These are phyloP conservation scores for Staurois parvus DNA, from an alignment of 2,797 vertebrate species.

Conservation along the genomic window DNA sequence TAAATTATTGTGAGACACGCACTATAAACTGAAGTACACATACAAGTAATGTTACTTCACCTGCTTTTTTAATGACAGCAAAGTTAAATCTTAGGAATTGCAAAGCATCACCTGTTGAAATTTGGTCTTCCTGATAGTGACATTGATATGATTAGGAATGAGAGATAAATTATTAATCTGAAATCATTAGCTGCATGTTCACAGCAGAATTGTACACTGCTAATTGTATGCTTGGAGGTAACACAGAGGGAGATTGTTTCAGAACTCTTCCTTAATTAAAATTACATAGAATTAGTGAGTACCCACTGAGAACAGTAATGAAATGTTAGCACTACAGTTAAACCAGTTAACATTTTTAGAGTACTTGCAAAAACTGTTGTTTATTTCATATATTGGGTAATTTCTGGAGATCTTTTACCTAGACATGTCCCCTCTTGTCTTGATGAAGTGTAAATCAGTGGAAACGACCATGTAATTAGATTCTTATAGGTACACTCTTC, in stretches of 20 bases:
- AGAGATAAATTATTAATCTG: conserved; percentile 81
- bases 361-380: conserved; percentile 64
- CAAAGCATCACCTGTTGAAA: conserved; percentile 48
- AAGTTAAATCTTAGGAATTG: conserved; percentile 19
- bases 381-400: conserved; percentile 31
- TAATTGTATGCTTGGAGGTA: conserved; percentile 82
- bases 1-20: no score
- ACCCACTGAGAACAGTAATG: conserved; percentile 79
- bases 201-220: conserved; percentile 78
- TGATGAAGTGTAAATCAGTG: conserved; percentile 32
- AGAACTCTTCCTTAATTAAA: conserved; percentile 85
- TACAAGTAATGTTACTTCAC: not conserved
- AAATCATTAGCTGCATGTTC: conserved; percentile 77
- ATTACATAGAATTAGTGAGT: conserved; percentile 83
- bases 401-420: conserved; percentile 15
- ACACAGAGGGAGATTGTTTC: conserved; percentile 78
- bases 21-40: no score
- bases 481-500: conserved; percentile 34
- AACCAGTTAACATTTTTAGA: conserved; percentile 70
- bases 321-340: conserved; percentile 73
- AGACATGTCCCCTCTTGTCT: not conserved
- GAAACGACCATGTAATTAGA: conserved; percentile 28
- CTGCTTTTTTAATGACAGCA: not conserved
- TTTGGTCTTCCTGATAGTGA: conserved; percentile 31
- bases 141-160: conserved; percentile 67